phyloP scores from a whole-genome alignment of 2,113 vertebrate species.

The Onychostoma macrolepis region DNA sequence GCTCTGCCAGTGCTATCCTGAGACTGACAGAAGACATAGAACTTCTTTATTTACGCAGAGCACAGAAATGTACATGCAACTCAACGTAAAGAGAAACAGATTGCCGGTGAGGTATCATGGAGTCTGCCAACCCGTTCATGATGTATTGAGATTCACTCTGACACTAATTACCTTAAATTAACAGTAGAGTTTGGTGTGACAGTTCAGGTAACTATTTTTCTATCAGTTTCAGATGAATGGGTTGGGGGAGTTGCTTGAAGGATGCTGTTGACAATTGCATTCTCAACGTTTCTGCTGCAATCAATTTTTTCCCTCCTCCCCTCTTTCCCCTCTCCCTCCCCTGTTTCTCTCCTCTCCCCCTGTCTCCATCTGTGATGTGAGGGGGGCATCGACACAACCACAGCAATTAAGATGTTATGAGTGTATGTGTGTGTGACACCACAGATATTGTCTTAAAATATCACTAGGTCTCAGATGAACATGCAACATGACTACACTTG shows the following conservation, averaged over 20 bases:
- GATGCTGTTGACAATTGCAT: constrained; percentile 78
- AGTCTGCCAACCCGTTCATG: constrained; percentile 78
- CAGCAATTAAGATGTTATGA: constrained; percentile 61
- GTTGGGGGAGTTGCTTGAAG: constrained; percentile 73
- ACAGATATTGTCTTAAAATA: constrained; percentile 29
- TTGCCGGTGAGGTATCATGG: constrained; percentile 77
- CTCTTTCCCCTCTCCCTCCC: constrained; percentile 27
- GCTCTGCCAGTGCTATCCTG: not conserved
- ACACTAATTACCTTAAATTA: constrained; percentile 85
- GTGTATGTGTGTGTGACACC: constrained; percentile 15
- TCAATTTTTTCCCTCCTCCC: constrained; percentile 61
- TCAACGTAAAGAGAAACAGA: constrained; percentile 69
- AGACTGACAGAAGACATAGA: not conserved
- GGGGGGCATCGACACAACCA: constrained; percentile 51
- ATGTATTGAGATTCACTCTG: constrained; percentile 83
- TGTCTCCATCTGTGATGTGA: constrained; percentile 51
- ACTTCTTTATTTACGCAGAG: not conserved
- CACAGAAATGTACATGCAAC: constrained; percentile 18
- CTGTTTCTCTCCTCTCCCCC: constrained; percentile 44
- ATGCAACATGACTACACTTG: not conserved
- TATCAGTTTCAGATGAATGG: constrained; percentile 80
- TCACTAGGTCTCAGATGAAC: constrained; percentile 19
- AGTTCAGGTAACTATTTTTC: constrained; percentile 81
- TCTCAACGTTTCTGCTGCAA: constrained; percentile 69
- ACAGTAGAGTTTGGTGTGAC: constrained; percentile 83